Evolutionary conservation across 2,888 invertebrate genomes (phyloP), one percentile per base, ranked within the genome.

Genomic region (Elmis aenea): DNA sequence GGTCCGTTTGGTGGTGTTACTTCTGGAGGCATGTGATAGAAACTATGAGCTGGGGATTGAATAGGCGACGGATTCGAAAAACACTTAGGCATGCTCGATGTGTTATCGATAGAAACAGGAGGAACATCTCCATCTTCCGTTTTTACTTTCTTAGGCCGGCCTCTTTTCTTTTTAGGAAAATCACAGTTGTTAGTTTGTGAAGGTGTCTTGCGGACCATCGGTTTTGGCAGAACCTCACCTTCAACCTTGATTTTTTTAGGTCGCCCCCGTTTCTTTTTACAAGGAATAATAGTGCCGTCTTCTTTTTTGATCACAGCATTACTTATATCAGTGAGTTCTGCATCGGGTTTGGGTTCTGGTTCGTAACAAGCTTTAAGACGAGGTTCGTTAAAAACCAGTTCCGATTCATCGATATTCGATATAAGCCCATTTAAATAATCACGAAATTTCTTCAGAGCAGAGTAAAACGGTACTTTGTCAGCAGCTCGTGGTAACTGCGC

Each of bases 381-480:
- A 34, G 81, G 77, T 58, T 83, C 83, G 12, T 76, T 84, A 69
- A 92, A 91, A 33, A 90, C 84, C 58, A 90, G 85, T 72, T 92
- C 91, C 31, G 81, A 77, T 59, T 92, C 91, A 61, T 91, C 90
- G 45, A 91, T 76, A 62, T 86, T 85, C 29, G 86, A 72, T 59
- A 90, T 77, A 31, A 85, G 74, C 2, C 95, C 95, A 68, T 90
- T 89, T 36, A 95, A 74, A 71, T 88, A 91, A 72, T 96, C 96
- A 33, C 94, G 81, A 70, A 95, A 90, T 71, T 93, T 93, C 69
- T 92, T 94, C 26, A 96, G 76, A 32, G 94, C 94, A 42, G 88
- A 83, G 73, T 95, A 97, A 73, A 94, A 97, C 48, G 96, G 96
- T 41, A 97, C 92, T 73, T 97, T 97, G 73, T 97, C 96, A 1